phyloP scores from a whole-genome alignment of 2,113 vertebrate species.

The Chionomys nivalis region DNA sequence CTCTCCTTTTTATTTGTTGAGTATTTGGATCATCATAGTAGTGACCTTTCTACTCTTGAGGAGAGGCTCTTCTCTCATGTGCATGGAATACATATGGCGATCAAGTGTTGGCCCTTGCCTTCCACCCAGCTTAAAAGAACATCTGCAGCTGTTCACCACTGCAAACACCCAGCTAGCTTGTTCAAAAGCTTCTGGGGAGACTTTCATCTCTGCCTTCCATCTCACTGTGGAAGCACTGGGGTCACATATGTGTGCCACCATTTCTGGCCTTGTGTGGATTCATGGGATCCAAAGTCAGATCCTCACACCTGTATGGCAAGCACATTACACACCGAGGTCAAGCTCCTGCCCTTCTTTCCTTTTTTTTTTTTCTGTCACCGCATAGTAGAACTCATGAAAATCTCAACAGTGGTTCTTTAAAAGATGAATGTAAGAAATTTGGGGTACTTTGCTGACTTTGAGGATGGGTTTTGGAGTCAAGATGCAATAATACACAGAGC shows the following conservation, averaged over 20 bases:
- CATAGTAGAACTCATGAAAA: not conserved
- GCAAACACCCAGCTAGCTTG: not conserved
- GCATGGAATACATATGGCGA: not conserved
- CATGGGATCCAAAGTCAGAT: not conserved
- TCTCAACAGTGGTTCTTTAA: not conserved
- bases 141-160: not conserved
- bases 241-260: too few species aligned
- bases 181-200: not conserved
- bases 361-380: not conserved
- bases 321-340: not conserved
- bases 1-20: not conserved
- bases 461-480: not conserved
- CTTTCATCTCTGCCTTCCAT: not conserved
- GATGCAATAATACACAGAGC: not conserved
- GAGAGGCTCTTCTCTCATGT: not conserved
- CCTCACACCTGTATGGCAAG: too few species aligned
- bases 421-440: not conserved
- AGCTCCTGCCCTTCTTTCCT: not conserved
- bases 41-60: not conserved
- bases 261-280: not conserved
- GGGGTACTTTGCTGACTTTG: not conserved
- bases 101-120: not conserved
- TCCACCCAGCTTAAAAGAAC: too few species aligned
- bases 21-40: not conserved
- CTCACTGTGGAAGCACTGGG: not conserved